Conservation (phyloP, 2,113 vertebrate species). For the Forbesichthys agassizii region DNA sequence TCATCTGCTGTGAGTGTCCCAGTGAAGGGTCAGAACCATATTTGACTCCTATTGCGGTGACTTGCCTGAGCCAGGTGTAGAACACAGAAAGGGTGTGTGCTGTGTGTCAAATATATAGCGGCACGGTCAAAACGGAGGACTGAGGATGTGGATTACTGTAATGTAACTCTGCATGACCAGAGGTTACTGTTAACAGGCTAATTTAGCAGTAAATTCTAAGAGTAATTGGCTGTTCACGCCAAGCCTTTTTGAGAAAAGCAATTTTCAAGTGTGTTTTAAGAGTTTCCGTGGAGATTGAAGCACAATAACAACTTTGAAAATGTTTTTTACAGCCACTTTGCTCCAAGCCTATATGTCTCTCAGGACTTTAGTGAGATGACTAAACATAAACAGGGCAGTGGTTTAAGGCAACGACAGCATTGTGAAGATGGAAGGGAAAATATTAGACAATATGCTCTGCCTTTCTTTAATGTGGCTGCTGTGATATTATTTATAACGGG, state of each 20-base stretch:
- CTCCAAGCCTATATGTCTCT: background rate
- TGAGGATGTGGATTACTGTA: conserved; percentile 54
- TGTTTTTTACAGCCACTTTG: background rate
- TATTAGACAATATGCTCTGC: background rate
- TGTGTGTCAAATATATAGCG: no score
- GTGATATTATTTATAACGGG: background rate
- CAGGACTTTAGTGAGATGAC: conserved; percentile 6
- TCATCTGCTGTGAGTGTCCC: conserved; percentile 24
- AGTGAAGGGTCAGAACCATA: conserved; percentile 48
- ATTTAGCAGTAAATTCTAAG: conserved; percentile 38
- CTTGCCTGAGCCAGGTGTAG: conserved; percentile 22
- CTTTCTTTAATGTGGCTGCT: background rate
- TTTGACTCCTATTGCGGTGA: conserved; percentile 9
- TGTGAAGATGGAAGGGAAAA: no score
- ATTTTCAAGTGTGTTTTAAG: conserved; percentile 27
- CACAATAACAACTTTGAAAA: conserved; percentile 25
- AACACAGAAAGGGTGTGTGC: conserved; percentile 2
- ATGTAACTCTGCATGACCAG: conserved; percentile 39
- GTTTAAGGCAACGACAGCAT: no score
- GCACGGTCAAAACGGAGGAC: background rate
- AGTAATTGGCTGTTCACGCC: conserved; percentile 53
- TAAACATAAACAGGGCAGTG: background rate
- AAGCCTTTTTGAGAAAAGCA: background rate
- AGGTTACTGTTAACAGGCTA: conserved; percentile 42
- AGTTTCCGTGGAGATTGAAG: conserved; percentile 25